Evolutionary conservation across 2,888 invertebrate species (phyloP).

Genomic region (Drepana falcataria): DNA sequence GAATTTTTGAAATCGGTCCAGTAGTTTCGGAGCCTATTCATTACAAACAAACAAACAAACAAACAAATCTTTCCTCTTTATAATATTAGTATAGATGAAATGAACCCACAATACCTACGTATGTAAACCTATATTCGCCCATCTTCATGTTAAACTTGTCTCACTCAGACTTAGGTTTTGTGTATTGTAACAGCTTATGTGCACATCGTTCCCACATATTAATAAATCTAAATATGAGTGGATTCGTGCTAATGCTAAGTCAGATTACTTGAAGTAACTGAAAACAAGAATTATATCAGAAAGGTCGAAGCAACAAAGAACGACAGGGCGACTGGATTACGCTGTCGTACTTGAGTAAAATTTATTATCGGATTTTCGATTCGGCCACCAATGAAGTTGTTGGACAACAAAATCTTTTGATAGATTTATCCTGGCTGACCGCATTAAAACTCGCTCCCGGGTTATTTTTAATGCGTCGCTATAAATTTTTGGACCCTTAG

Average conservation of each 20-base stretch:
- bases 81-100: no score
- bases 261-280: slow-evolving; percentile 69
- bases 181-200: not conserved
- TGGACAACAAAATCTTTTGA: slow-evolving; percentile 79
- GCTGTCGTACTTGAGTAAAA: slow-evolving; percentile 77
- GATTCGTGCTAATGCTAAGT: slow-evolving; percentile 56
- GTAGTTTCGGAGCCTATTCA: no score
- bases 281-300: slow-evolving; percentile 72
- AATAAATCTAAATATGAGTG: slow-evolving; percentile 47
- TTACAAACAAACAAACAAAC: no score
- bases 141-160: no score
- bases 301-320: slow-evolving; percentile 72
- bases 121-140: no score
- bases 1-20: no score
- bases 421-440: slow-evolving; percentile 78
- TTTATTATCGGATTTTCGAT: slow-evolving; percentile 79
- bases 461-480: slow-evolving; percentile 69
- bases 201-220: slow-evolving; percentile 12
- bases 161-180: no score
- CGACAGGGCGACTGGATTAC: slow-evolving; percentile 75
- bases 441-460: slow-evolving; percentile 69
- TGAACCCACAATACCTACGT: no score
- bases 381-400: slow-evolving; percentile 79
- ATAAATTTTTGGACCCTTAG: slow-evolving; percentile 63
- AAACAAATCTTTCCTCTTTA: no score